Conservation (phyloP, 2,888 invertebrate genomes). For the Helobdella robusta region DNA sequence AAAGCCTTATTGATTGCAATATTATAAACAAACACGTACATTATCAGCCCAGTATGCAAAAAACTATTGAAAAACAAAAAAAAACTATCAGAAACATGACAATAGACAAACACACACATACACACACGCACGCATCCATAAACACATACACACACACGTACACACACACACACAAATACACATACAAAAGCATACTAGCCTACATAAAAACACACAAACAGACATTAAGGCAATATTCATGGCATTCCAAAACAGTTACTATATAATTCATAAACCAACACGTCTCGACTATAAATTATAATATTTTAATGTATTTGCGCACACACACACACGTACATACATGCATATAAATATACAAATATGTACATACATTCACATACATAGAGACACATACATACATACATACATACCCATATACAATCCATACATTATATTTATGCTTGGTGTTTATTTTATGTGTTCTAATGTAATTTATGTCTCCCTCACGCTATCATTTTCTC, state of each 20-base stretch:
- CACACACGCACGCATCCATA: constrained; percentile 5
- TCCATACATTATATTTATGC: too few species aligned
- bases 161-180: constrained; percentile 5
- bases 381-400: neutral
- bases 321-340: constrained; percentile 3
- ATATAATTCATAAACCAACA: too few species aligned
- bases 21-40: too few species aligned
- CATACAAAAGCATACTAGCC: neutral
- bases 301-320: neutral
- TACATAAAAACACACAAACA: constrained; percentile 4
- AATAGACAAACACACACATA: too few species aligned
- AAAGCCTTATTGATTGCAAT: too few species aligned
- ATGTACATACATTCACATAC: neutral
- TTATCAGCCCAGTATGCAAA: too few species aligned
- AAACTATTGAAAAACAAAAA: too few species aligned
- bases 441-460: neutral
- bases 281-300: too few species aligned
- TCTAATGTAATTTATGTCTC: neutral
- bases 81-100: too few species aligned
- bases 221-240: neutral
- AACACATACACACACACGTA: neutral
- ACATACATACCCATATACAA: neutral
- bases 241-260: too few species aligned
- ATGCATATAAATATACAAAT: neutral
- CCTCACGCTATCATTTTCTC: neutral